phyloP scores from a whole-genome alignment of 2,797 vertebrate genomes.

The Yasuhikotakia modesta region DNA sequence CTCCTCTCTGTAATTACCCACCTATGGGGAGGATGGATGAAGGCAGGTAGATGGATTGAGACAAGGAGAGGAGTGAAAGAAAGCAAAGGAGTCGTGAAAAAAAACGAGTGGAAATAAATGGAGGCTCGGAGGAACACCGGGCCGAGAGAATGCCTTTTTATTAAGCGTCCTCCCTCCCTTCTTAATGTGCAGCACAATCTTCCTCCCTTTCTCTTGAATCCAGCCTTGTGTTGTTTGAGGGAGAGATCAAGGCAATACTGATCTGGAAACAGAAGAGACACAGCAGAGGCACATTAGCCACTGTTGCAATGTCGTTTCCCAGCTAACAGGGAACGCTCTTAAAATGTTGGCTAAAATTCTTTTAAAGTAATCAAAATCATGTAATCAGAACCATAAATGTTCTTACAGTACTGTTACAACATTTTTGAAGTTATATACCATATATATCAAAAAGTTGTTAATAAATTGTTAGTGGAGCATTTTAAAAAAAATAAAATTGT shows the following conservation, averaged over 20 bases:
- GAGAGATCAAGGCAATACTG: conserved; percentile 30
- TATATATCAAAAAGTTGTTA: too few relatives aligned
- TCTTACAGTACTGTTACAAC: too few relatives aligned
- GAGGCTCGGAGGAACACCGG: conserved; percentile 27
- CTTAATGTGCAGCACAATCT: conserved; percentile 57
- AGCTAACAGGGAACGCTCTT: too few relatives aligned
- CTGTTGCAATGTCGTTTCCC: background rate
- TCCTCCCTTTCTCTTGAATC: conserved; percentile 16
- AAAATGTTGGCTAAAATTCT: too few relatives aligned
- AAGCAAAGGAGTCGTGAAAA: conserved; percentile 19
- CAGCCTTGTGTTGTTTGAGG: conserved; percentile 21
- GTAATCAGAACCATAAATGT: too few relatives aligned
- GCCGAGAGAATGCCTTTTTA: conserved; percentile 52
- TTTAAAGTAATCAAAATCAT: too few relatives aligned
- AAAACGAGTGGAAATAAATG: conserved; percentile 43
- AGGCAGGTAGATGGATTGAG: conserved; percentile 48
- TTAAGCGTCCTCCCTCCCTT: conserved; percentile 53
- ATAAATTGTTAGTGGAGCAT: too few relatives aligned
- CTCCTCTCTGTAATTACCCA: conserved; percentile 62
- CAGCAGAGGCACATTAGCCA: conserved; percentile 11
- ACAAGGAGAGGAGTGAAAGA: conserved; percentile 36
- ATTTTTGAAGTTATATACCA: too few relatives aligned
- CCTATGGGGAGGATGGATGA: conserved; percentile 56
- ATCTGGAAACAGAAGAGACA: conserved; percentile 34
- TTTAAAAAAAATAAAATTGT: too few relatives aligned